Conservation (phyloP, 2,888 invertebrate species). For the Dryobotodes eremita region DNA sequence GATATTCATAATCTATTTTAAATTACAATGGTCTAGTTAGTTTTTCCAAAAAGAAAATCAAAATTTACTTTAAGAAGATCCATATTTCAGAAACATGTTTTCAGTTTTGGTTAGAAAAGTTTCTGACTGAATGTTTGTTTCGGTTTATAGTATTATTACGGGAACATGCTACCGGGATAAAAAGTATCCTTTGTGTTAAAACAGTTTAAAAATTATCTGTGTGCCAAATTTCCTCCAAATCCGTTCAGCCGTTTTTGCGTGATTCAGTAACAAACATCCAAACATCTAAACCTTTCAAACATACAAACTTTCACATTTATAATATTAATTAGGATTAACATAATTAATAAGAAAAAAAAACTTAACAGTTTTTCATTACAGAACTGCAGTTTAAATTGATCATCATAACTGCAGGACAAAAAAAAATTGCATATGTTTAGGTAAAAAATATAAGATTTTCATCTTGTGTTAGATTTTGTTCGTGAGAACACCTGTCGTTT, state of each 20-base stretch:
- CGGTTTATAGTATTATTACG: too few relatives aligned
- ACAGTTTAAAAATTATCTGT: too few relatives aligned
- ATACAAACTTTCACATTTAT: too few relatives aligned
- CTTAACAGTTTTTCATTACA: too few relatives aligned
- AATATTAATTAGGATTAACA: too few relatives aligned
- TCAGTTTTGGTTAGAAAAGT: background rate
- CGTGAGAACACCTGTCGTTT: background rate
- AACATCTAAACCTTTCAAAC: too few relatives aligned
- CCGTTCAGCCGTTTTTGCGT: too few relatives aligned
- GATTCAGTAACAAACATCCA: too few relatives aligned
- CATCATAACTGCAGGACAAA: background rate
- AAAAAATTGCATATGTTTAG: background rate
- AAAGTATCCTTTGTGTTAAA: too few relatives aligned
- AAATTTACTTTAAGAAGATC: background rate
- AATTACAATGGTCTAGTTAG: slow-evolving; percentile 45
- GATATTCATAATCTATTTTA: slow-evolving; percentile 59
- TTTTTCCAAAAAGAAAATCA: background rate
- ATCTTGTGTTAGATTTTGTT: background rate
- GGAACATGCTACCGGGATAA: too few relatives aligned
- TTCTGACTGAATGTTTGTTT: background rate
- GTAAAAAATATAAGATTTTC: background rate
- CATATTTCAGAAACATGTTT: background rate
- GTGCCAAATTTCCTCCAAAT: too few relatives aligned
- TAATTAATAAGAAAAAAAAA: too few relatives aligned
- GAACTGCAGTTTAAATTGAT: background rate